Base-by-base conservation (phyloP, 2,113 vertebrate species). In the Limnothrissa miodon region DNA sequence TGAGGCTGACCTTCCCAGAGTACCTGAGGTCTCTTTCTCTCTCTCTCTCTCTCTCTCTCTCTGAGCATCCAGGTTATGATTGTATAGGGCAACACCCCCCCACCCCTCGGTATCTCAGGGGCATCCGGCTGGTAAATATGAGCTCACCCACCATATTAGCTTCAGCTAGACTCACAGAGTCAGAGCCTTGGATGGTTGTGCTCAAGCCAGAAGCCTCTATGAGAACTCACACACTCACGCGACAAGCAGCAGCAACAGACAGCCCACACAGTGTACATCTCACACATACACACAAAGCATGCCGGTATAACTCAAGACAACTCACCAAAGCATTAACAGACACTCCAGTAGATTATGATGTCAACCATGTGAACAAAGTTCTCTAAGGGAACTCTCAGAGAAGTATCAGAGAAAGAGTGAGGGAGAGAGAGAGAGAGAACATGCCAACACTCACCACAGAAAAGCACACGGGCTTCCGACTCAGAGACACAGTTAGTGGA, bases 361-460 rank as follows among this genome's bases (percentile, higher is more conserved):
- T 29, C 59, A 33, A 74, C 29, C 33, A 36, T 23, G 19, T 56
- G 66, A 74, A 36, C 11, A 74, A 15, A 74, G 59, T 66, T 66
- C 59, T 66, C n/a, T 25, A 13, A 25, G 59, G 25, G 59, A 33
- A 29, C 25, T 13, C 48, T 21, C 42, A 42, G 42, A 42, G 42
- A 42, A 6, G n/a, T n/a, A n/a, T n/a, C n/a, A 42, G 42, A 42
- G 42, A 42, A 6, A 42, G 42, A 42, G 42, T 4, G 42, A 42
- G 42, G 6, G 42, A 42, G 42, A n/a, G 53, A n/a, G 53, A 56
- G 6, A 66, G 59, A 66, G n/a, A 66, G 29, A 74, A 74, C 66
- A 74, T 74, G 33, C 13, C 66, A 74, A 29, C 83, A 88, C 87
- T 88, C 78, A 88, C 87, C 87, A 87, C 51, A 70, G 78, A 44